Evolutionary conservation across 2,888 invertebrate genomes (phyloP), one percentile per base, ranked within the genome.

Genomic region (Blera fallax): DNA sequence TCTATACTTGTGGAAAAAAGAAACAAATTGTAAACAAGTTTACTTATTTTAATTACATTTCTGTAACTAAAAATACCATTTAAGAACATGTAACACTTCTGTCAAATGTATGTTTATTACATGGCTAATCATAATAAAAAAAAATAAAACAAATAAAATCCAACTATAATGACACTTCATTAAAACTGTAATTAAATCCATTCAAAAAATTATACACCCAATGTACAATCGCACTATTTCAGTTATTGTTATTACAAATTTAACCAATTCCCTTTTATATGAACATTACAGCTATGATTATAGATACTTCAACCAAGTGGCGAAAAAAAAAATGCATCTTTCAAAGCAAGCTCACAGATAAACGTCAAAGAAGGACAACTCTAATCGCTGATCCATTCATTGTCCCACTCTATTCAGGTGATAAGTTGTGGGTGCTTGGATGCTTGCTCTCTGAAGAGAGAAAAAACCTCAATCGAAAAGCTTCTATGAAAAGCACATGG

Each of bases 241-340:
- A 72, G 81, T 85, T 85, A 85, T 85, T 85, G 80, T 85, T 85
- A 85, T 85, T 76, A 85, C 76, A 85, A 84, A 80, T 85, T 76
- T 67, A 85, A 85, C 85, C 85, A 85, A 85, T 85, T 85, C 67
- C 65, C 65, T 74, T 80, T 85, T 80, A 77, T 85, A 67, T 34
- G 76, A 62, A 50, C 81, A 81, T 80, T 72, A 85, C 80, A 72
- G 80, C 85, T 85, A 85, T 81, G 80, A 77, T 85, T 85, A 85
- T 85, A 77, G 85, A 81, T 76, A 85, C 85, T 85, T 80, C 14
- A 76, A 48, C 65, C 54, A 58, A 85, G 76, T 67, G 27, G 43
- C 32, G 32, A 32, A 50, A 43, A 58, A 34, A 65, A 18, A 27
- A 64, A 65, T 74, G 60, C 72, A 79, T 67, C 76, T 60, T 37